phyloP scores from a whole-genome alignment of 2,888 invertebrate genomes.

The Colostygia pectinataria region DNA sequence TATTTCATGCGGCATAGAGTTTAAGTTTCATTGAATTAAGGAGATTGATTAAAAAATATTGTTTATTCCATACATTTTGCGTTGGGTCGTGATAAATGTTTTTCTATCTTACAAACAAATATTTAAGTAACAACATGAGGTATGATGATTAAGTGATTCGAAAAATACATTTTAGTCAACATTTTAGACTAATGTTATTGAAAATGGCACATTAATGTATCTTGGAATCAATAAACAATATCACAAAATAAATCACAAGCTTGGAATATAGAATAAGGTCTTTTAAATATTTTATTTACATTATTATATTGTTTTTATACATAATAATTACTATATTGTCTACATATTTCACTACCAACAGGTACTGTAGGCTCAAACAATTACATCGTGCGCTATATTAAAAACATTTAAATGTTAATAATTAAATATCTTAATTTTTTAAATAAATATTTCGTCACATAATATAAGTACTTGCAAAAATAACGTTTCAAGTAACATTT shows the following conservation, averaged over 20 bases:
- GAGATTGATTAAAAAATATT: too few species aligned
- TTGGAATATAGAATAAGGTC: conserved; percentile 24
- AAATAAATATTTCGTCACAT: too few species aligned
- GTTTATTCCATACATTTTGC: background rate
- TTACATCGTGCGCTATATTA: conserved; percentile 30
- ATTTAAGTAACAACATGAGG: conserved; percentile 25
- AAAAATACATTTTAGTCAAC: conserved; percentile 29
- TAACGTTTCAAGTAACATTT: conserved; percentile 4
- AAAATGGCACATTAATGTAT: conserved; percentile 41
- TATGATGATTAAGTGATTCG: conserved; percentile 23
- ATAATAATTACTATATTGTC: conserved; percentile 52
- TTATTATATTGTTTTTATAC: conserved; percentile 35
- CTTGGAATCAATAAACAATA: conserved; percentile 35
- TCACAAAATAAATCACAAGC: conserved; percentile 43
- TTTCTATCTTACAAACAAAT: conserved; percentile 35
- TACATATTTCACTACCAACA: conserved; percentile 61
- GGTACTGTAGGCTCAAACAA: conserved; percentile 67
- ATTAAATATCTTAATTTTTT: too few species aligned
- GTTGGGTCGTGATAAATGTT: background rate
- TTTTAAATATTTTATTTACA: conserved; percentile 43
- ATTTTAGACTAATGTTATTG: conserved; percentile 32
- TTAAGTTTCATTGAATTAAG: too few species aligned
- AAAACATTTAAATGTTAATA: too few species aligned
- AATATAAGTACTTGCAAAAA: conserved; percentile 15
- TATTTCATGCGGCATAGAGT: background rate